Base-by-base conservation (phyloP, 2,888 invertebrate genomes). In the Monochamus alternatus region DNA sequence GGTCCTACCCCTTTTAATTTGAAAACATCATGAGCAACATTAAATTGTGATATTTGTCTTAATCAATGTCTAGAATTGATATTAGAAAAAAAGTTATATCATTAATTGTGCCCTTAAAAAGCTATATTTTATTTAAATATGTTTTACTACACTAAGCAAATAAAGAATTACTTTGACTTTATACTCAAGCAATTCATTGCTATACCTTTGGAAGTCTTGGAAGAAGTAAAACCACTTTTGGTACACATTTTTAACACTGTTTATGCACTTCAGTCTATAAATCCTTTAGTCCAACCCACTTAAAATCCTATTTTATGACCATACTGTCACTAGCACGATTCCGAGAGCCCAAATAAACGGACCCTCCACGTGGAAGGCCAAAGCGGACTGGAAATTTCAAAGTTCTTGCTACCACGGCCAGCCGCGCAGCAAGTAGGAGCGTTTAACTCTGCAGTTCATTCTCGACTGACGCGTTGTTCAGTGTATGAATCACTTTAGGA, bases 401-500 rank as follows among this genome's bases (percentile, higher is more conserved):
- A 58, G n/a, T 59, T 47, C n/a, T 58, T 52, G 38, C 10, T 60
- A 59, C 47, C 51, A 14, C 62, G 55, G 44, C 60, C 55, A 52
- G 60, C 62, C 58, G n/a, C 70, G 30, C 64, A 22, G 47, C 44
- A 65, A 68, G 63, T 69, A 55, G 75, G 60, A 75, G 60, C 67
- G 51, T 52, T 68, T 44, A 47, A 62, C 10, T 71, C 73, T 74
- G 62, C 43, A 55, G 55, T n/a, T 55, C 14, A n/a, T 63, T 14
- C 67, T 58, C 67, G 77, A 79, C 78, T 75, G 71, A 76, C 80
- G 75, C 81, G 81, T 83, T 82, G 81, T 79, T 83, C 81, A 59
- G n/a, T 44, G 80, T 78, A 84, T 85, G 85, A 85, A 82, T 85
- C 85, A 85, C 81, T 80, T 80, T 77, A 75, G 74, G 75, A 78